A percentile compares a stretch with the other conserved stretches of the same genome.
phyloP scores from a whole-genome alignment of 2,797 vertebrate species.

The Aotus griseimembra region DNA sequence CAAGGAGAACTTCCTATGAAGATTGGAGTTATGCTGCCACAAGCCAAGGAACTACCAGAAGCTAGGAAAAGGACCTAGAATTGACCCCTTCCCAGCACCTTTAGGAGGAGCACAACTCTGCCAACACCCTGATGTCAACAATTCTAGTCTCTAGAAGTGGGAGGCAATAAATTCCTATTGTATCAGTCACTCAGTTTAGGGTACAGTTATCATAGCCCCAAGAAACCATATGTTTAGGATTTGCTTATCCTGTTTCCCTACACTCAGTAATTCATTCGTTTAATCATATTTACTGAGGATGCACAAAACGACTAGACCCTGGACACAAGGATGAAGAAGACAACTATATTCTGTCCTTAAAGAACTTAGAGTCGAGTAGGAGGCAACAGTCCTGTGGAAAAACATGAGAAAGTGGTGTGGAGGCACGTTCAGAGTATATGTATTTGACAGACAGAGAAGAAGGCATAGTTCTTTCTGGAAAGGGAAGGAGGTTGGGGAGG shows the following conservation, averaged over 20 bases:
- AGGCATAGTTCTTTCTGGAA: neutral
- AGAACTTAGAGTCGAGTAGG: neutral
- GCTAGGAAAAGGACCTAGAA: neutral
- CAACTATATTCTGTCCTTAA: neutral
- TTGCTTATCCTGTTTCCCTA: neutral
- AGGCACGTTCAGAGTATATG: fast-evolving
- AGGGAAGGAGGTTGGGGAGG: neutral
- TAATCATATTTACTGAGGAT: neutral
- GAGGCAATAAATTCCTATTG: neutral
- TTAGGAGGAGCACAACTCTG: neutral
- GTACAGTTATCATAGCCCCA: neutral
- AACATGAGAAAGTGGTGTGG: neutral
- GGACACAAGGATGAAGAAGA: neutral
- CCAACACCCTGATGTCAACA: neutral
- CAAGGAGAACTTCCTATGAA: neutral
- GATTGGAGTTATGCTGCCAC: neutral
- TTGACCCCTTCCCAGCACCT: neutral
- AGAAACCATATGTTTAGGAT: neutral
- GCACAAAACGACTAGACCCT: neutral
- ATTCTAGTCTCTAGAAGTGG: neutral
- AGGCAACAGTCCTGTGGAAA: neutral
- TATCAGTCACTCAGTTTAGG: neutral
- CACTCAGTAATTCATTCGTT: neutral
- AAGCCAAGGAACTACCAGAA: neutral
- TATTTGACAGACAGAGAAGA: neutral